These are phyloP conservation scores for Hucho hucho DNA, from an alignment of 2,113 vertebrate species.

Conservation along the genomic window DNA sequence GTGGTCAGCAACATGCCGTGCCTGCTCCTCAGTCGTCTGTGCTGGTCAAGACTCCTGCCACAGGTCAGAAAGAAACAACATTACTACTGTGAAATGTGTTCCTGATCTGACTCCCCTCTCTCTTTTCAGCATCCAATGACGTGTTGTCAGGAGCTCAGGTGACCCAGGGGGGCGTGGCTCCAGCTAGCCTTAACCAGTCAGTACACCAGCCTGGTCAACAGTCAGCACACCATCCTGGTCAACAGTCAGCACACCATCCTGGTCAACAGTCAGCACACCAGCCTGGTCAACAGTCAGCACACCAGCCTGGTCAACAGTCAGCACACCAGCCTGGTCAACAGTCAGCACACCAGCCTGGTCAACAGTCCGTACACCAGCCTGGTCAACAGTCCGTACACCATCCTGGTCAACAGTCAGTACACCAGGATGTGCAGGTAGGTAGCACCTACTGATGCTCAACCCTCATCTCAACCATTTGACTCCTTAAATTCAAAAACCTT, in stretches of 20 bases:
- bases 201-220: no score
- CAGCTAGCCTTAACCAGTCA: slow-evolving; percentile 70
- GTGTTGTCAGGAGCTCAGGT: slow-evolving; percentile 74
- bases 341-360: not conserved
- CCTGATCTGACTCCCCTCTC: not conserved
- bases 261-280: no score
- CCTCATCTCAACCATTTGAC: not conserved
- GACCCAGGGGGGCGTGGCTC: slow-evolving; percentile 65
- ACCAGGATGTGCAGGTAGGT: slow-evolving; percentile 71
- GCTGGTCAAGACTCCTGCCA: slow-evolving; percentile 73
- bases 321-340: slow-evolving; percentile 25
- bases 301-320: no score
- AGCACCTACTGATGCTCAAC: no score
- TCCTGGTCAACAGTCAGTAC: no score
- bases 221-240: no score
- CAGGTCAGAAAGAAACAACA: slow-evolving; percentile 51
- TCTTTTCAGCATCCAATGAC: slow-evolving; percentile 73
- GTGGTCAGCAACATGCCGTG: slow-evolving; percentile 35
- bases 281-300: no score
- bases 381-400: no score
- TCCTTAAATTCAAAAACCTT: no score
- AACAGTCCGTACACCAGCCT: no score
- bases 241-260: no score
- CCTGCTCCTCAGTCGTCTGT: slow-evolving; percentile 66
- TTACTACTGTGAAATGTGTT: not conserved